A percentile compares a stretch with the other conserved stretches of the same genome.
phyloP scores from a whole-genome alignment of 2,113 vertebrate genomes.

The Paramormyrops kingsleyae region DNA sequence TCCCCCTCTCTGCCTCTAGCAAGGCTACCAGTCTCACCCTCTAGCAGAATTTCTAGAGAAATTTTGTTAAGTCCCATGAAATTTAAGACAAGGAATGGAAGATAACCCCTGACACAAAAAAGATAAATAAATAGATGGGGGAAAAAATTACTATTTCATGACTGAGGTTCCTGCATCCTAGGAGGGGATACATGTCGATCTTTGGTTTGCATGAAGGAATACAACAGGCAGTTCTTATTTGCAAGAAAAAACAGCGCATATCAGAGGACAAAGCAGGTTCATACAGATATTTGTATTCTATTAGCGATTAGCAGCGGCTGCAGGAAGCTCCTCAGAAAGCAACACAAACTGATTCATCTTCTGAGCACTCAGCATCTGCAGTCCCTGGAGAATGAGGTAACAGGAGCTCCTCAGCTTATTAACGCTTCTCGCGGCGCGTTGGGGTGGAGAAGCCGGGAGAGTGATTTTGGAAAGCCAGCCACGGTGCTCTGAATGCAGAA shows the following conservation, averaged over 20 bases:
- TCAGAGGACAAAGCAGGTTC: constrained; percentile 4
- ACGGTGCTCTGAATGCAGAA: constrained; percentile 13
- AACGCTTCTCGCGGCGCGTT: not conserved
- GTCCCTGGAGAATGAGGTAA: constrained; percentile 5
- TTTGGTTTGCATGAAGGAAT: not conserved
- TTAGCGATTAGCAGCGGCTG: constrained; percentile 24
- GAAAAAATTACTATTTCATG: not conserved
- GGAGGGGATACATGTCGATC: not conserved
- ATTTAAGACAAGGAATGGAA: not conserved
- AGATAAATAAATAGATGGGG: not conserved
- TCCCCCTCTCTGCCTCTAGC: not conserved
- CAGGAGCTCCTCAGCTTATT: constrained; percentile 16
- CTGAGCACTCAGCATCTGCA: constrained; percentile 20
- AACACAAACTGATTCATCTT: constrained; percentile 20
- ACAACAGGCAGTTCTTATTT: not conserved
- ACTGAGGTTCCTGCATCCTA: not conserved
- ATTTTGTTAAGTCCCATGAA: not conserved
- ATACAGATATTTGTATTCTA: constrained; percentile 24
- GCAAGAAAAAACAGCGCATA: not conserved
- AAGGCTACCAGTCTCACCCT: not conserved
- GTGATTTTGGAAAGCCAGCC: constrained; percentile 3
- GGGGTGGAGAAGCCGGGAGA: not conserved
- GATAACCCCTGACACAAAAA: not conserved
- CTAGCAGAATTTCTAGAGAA: not conserved
- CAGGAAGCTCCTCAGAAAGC: constrained; percentile 12